These are phyloP conservation scores for Drosophila gunungcola DNA, from an alignment of 1,140 invertebrate genomes.

Conservation along the genomic window DNA sequence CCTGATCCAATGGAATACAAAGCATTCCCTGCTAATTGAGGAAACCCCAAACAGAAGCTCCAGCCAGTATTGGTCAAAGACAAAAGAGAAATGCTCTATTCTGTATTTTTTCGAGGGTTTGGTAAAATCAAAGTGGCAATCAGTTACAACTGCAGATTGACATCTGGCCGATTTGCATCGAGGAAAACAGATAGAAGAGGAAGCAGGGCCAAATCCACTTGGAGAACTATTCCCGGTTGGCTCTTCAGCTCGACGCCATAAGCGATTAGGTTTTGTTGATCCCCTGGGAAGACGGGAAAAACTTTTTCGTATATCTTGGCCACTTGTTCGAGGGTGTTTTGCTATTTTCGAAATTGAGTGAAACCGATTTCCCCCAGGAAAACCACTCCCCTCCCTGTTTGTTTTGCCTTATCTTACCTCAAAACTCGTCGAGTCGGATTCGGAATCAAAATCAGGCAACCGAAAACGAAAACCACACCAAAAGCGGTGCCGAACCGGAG, in stretches of 20 bases:
- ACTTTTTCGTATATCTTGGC: constrained; percentile 29
- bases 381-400: constrained; percentile 20
- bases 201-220: constrained; percentile 29
- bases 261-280: constrained; percentile 81
- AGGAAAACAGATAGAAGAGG: constrained; percentile 32
- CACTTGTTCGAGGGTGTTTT: constrained; percentile 38
- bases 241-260: constrained; percentile 71
- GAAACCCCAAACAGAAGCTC: background rate
- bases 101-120: background rate
- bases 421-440: constrained; percentile 60
- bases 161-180: constrained; percentile 78
- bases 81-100: background rate
- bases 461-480: constrained; percentile 38
- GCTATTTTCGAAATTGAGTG: constrained; percentile 71
- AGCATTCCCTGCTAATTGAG: constrained; percentile 43
- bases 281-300: constrained; percentile 54
- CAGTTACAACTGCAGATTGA: constrained; percentile 72
- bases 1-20: constrained; percentile 6
- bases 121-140: constrained; percentile 55
- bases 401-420: constrained; percentile 51
- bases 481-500: constrained; percentile 29
- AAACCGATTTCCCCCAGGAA: constrained; percentile 80
- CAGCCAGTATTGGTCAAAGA: constrained; percentile 1
- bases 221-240: constrained; percentile 56
- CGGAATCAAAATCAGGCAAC: constrained; percentile 38